phyloP scores from a whole-genome alignment of 2,113 vertebrate species.

The Seriola aureovittata region DNA sequence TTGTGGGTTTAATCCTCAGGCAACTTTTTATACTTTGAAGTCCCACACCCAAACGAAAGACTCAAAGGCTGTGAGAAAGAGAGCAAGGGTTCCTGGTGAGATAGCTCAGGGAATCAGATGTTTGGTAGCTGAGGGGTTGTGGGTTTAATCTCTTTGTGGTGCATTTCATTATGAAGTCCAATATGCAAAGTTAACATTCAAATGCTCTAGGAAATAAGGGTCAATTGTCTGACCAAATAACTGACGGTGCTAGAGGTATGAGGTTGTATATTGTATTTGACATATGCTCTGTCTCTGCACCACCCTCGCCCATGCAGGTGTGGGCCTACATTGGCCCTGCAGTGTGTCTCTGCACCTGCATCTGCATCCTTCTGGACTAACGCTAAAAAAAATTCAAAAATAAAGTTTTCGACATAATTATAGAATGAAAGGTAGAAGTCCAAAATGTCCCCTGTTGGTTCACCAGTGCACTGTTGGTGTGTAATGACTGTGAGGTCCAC shows the following conservation, averaged over 20 bases:
- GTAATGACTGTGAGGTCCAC: background rate
- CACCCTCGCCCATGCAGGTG: background rate
- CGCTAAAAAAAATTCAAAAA: too few relatives aligned
- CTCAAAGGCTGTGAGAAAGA: background rate
- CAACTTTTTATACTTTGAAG: background rate
- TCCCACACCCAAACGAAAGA: background rate
- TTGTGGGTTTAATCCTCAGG: background rate
- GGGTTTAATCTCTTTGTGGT: background rate
- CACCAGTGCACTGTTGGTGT: too few relatives aligned
- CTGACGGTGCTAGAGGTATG: background rate
- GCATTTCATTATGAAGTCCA: background rate
- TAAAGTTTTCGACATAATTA: background rate
- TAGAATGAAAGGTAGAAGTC: background rate
- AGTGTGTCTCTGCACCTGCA: background rate
- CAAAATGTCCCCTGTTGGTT: background rate
- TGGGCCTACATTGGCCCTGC: background rate
- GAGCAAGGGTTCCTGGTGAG: background rate
- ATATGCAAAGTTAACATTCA: background rate
- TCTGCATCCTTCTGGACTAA: background rate
- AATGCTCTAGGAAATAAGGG: background rate
- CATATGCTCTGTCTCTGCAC: background rate
- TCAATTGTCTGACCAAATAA: background rate
- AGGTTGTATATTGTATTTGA: background rate
- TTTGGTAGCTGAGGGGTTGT: background rate
- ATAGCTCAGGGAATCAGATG: background rate